phyloP scores from a whole-genome alignment of 2,113 vertebrate genomes.

The Corythaeola cristata region DNA sequence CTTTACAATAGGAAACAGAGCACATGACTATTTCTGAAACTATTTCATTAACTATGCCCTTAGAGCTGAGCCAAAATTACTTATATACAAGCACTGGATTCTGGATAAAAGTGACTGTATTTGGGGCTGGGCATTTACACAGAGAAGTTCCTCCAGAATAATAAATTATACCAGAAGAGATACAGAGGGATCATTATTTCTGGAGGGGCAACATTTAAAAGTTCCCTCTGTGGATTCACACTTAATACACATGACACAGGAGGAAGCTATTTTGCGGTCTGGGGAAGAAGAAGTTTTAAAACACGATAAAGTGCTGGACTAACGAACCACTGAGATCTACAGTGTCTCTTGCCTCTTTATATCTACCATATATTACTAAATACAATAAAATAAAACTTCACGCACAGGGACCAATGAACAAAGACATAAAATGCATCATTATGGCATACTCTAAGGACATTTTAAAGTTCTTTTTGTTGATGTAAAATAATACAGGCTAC shows the following conservation, averaged over 20 bases:
- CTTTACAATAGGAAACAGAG: not conserved
- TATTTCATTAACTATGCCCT: not conserved
- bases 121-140: not conserved
- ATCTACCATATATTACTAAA: constrained; percentile 4
- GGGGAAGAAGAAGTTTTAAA: constrained; percentile 16
- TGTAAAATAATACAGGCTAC: constrained; percentile 9
- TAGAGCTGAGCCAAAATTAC: not conserved
- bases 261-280: constrained; percentile 25
- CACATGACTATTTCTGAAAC: not conserved
- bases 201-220: not conserved
- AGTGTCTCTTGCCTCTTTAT: constrained; percentile 34
- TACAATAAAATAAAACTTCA: not conserved
- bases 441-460: not conserved
- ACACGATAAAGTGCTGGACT: not conserved
- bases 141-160: not conserved
- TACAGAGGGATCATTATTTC: constrained; percentile 4
- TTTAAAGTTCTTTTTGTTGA: not conserved
- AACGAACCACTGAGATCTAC: constrained; percentile 9
- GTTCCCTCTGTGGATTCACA: not conserved
- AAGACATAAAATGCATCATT: constrained; percentile 22
- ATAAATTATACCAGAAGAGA: constrained; percentile 6
- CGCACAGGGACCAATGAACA: not conserved
- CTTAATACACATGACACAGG: not conserved
- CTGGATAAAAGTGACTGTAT: not conserved
- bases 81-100: not conserved